phyloP scores from a whole-genome alignment of 2,113 vertebrate genomes.

The Pomatostomus ruficeps region DNA sequence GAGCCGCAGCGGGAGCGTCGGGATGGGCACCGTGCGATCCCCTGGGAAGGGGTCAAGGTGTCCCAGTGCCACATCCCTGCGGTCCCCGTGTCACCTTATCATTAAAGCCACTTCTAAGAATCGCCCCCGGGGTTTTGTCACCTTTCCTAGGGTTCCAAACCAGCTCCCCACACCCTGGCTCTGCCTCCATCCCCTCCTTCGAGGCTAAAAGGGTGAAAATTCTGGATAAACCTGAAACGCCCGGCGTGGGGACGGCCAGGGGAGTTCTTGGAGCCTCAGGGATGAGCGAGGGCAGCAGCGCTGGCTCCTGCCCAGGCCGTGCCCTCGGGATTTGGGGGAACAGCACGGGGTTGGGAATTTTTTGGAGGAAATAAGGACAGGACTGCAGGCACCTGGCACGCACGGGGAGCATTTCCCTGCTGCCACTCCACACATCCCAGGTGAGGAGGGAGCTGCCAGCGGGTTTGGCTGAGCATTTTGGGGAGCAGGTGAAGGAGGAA shows the following conservation, averaged over 20 bases:
- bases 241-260: background rate
- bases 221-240: background rate
- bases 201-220: background rate
- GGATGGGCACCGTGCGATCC: fast-evolving
- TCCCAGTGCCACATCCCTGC: background rate
- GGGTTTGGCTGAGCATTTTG: too few species aligned
- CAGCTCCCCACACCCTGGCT: background rate
- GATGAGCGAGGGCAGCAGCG: background rate
- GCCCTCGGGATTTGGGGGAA: background rate
- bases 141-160: background rate
- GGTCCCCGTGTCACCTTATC: background rate
- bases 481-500: too few species aligned
- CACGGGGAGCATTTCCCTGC: fast-evolving
- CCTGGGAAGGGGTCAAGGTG: background rate
- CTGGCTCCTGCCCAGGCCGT: background rate
- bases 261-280: background rate
- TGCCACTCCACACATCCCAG: background rate
- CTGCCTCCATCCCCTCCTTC: background rate
- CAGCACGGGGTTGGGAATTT: fast-evolving
- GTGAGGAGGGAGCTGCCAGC: background rate
- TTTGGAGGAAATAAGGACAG: background rate
- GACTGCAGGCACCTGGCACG: background rate
- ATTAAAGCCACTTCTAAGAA: background rate
- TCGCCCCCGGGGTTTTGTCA: background rate
- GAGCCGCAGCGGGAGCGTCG: background rate